Evolutionary conservation across 1,140 invertebrate genomes (phyloP).

Genomic region (Saccostrea glomerata): DNA sequence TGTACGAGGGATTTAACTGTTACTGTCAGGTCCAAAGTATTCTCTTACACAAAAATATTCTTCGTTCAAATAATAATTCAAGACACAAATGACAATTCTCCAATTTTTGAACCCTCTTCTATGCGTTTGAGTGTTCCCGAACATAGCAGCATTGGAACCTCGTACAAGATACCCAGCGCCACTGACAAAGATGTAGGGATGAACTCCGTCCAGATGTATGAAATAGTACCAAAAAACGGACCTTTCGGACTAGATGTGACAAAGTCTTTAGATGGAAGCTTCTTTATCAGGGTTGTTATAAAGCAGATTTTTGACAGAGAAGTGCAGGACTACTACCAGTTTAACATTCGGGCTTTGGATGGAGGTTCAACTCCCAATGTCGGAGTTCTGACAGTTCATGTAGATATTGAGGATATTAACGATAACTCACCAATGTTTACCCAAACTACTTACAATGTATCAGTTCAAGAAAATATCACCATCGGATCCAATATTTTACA

Average conservation of each 20-base stretch:
- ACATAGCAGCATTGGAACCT: conserved; percentile 79
- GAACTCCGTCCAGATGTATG: conserved; percentile 72
- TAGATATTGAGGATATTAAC: conserved; percentile 91
- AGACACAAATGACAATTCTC: conserved; percentile 97
- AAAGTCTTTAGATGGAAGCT: conserved; percentile 68
- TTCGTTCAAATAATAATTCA: conserved; percentile 68
- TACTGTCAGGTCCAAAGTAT: conserved; percentile 60
- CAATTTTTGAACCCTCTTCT: conserved; percentile 83
- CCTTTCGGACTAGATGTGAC: conserved; percentile 67
- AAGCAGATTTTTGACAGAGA: conserved; percentile 88
- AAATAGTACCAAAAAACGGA: conserved; percentile 65
- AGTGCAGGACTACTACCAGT: conserved; percentile 87
- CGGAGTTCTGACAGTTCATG: conserved; percentile 87
- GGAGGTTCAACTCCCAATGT: conserved; percentile 93
- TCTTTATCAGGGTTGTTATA: conserved; percentile 66
- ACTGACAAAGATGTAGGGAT: conserved; percentile 79
- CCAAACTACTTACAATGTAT: conserved; percentile 88
- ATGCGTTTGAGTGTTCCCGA: conserved; percentile 75
- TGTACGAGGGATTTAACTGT: conserved; percentile 70
- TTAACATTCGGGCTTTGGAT: conserved; percentile 92
- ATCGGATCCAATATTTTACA: conserved; percentile 79
- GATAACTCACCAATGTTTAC: conserved; percentile 93
- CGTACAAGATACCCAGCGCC: conserved; percentile 83
- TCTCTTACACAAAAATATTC: conserved; percentile 68
- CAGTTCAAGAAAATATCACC: conserved; percentile 77